Conservation (phyloP, 2,888 invertebrate genomes). For the Cenopis cana region DNA sequence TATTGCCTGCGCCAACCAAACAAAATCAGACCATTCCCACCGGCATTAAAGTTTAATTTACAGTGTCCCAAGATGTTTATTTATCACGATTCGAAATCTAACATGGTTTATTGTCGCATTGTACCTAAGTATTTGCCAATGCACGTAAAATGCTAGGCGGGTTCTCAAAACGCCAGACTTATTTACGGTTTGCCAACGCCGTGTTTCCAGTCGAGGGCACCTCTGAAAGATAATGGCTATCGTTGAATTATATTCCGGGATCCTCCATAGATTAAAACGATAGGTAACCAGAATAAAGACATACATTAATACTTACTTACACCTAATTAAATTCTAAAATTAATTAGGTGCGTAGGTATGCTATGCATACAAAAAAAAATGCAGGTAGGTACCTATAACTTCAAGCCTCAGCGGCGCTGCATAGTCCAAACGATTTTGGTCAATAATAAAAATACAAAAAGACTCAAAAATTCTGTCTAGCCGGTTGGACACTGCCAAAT, state of each 20-base stretch:
- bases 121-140: conserved; percentile 84
- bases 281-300: conserved; percentile 11
- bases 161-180: conserved; percentile 81
- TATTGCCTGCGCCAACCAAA: conserved; percentile 57
- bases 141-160: conserved; percentile 81
- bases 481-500: too few species aligned
- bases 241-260: conserved; percentile 46
- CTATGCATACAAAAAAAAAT: too few species aligned
- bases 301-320: background rate
- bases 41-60: conserved; percentile 73
- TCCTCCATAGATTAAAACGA: conserved; percentile 25
- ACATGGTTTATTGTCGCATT: conserved; percentile 77
- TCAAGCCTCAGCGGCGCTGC: too few species aligned
- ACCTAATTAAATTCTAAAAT: background rate
- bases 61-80: conserved; percentile 60
- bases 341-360: background rate
- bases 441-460: too few species aligned
- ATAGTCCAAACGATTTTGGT: too few species aligned
- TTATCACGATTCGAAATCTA: conserved; percentile 68
- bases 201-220: conserved; percentile 46
- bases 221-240: conserved; percentile 47
- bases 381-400: too few species aligned
- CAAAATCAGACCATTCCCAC: conserved; percentile 64
- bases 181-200: conserved; percentile 74
- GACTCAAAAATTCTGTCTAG: too few species aligned